Base-by-base conservation (phyloP, 2,888 invertebrate genomes). In the Flexamia atlantica region DNA sequence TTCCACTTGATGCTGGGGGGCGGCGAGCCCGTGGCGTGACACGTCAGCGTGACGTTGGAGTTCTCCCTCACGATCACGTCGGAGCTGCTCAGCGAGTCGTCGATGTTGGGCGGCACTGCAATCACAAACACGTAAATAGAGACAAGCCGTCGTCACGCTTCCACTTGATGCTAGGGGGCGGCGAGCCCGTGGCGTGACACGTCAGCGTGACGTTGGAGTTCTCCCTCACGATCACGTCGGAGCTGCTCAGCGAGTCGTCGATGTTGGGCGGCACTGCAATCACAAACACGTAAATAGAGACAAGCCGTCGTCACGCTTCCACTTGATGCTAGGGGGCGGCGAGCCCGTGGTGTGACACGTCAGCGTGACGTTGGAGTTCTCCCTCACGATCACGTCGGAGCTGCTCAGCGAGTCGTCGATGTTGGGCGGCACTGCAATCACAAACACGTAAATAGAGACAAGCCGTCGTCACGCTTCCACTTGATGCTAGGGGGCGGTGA, bases 61-160 rank as follows among this genome's bases (percentile, higher is more conserved):
- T 95, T 96, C 92, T 97, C 97, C 86, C 97, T 93, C 86, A 97
- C 97, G 89, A 97, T 97, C 88, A 96, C 96, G 91, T 97, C 97
- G 90, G 97, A 97, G 89, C 97, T 97, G 90, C 97, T 97, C 90
- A 95, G 92, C 86, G 96, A 95, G 92, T 97, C 97, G 91, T 97
- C 97, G 90, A 97, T 97, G 90, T 96, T 96, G 84, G 97, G 97
- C 82, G 97, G 97, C 88, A 97, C 97, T 97, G 93, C 70, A 91
- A 91, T n/a, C 88, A 89, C 89, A 25, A 64, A 64, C 25, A 46
- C 12, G 2, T 17, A 17, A 7, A 7, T 36, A 36, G n/a, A n/a
- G n/a, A n/a, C n/a, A n/a, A n/a, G 90, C 95, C 95, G 92, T 97
- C 97, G 91, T 97, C 97, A 89, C 97, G 93, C 91, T 96, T 96